Evolutionary conservation across 2,113 vertebrate genomes (phyloP), one percentile per base, ranked within the genome.

Genomic region (Bathybates hornii): DNA sequence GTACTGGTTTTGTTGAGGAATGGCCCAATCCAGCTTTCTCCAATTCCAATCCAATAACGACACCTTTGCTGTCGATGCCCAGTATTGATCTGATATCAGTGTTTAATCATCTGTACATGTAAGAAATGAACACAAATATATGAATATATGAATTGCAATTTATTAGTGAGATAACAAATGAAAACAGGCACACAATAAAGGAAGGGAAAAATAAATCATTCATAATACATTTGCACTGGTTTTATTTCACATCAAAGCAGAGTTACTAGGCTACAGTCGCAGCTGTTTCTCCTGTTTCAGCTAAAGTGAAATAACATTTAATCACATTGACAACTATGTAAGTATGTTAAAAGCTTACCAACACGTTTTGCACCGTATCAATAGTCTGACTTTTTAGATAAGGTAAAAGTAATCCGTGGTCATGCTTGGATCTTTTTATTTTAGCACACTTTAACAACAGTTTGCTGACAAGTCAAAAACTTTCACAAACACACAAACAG

Each of bases 11-110:
- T 11, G 29, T 3, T 10, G 29, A 4, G 2, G 59, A 34, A 63
- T 4, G 1, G 5, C 29, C 14, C 29, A 34, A 19, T 11, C 59
- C 29, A 61, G 29, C 57, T 61, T 61, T 61, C 27, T 32, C 57
- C 0, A 3, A 34, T 34, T 61, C 29, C 0, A 1, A 61, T 34
- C 57, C 29, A 61, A 61, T 61, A 61, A 32, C 3, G 0, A 61
- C 8, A 32, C 57, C 16, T 10, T 17, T 32, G 29, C 59, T 34
- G 29, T 57, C 2, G 4, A 29, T 29, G 13, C 56, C 56, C 56
- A 57, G 56, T 29, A 57, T 13, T 14, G 29, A 61, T 34, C 29
- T 19, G 9, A 63, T 61, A 1, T 19, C 59, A 19, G 29, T 63
- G 11, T 68, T 68, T 41, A 68, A 68, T 68, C 19, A 41, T 24